Evolutionary conservation across 2,113 vertebrate species (phyloP), one percentile per base, ranked within the genome.

Genomic region (Lota lota): DNA sequence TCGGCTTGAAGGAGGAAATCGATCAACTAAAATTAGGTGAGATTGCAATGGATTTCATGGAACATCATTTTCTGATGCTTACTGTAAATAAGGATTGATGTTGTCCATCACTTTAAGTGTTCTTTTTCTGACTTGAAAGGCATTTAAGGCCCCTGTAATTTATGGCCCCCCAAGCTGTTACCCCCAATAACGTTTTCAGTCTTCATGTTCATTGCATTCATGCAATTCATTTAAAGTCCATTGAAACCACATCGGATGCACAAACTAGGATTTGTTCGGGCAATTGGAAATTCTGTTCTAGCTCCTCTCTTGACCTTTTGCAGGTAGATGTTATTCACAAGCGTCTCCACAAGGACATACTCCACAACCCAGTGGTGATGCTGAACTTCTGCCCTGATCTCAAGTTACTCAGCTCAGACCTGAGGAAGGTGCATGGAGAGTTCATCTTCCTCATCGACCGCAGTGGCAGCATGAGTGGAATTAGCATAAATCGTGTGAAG

Each of bases 401-500:
- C 50, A 91, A 93, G 71, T 80, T 86, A 0, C 17, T 83, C 57
- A 93, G 94, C 70, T 91, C 94, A 0, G 93, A 93, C 82, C 91
- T 96, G 69, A 89, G 69, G 63, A 92, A 89, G 79, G 87, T 93
- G 57, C 94, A 95, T 0, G 94, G 97, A 0, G 97, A 99, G 80
- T 98, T 97, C 18, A 92, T 99, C 86, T 98, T 99, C 88, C 95
- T 99, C n/a, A 64, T 99, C 0, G 95, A 98, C 83, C 86, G 94
- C 75, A 98, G 95, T 1, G 93, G 93, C 67, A 98, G 94, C 84
- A 97, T 96, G 95, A 95, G 91, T 0, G 91, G 89, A 0, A 63
- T 77, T 7, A 96, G 82, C 82, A 94, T 99, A 81, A 87, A 24
- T 74, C 82, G 66, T 0, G 93, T 95, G 67, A 95, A 97, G 95